Evolutionary conservation across 2,888 invertebrate genomes (phyloP), one percentile per base, ranked within the genome.

Genomic region (Machimus atricapillus): DNA sequence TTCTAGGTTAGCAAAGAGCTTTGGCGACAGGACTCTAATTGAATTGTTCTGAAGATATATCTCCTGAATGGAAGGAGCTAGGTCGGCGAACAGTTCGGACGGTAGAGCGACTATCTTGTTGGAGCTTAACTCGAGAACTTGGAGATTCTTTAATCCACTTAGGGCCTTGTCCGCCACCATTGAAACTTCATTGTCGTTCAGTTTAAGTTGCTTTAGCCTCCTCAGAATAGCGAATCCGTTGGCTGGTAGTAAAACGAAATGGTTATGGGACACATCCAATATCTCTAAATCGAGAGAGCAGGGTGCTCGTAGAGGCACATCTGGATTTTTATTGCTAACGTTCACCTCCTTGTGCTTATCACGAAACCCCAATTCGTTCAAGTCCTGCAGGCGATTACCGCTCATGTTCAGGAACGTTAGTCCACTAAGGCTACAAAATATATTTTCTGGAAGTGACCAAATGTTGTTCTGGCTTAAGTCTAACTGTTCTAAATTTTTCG

Each of bases 21-120:
- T 96, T 0, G 97, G 96, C 89, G 97, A 96, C 89, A 98, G 94
- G 76, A 96, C 96, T 91, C 96, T 96, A 90, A 98, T 96, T 31
- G 97, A 97, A 94, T 98, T 98, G 93, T 98, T 98, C 93, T 97
- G 97, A 91, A 98, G 93, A 93, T 97, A 96, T 91, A 98, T 95
- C 93, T 98, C 97, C 93, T 96, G 97, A 90, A 98, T 95, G 88
- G 96, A 95, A 89, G 95, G 95, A 85, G 95, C 94, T 90, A 95
- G 95, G 93, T 97, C 97, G 91, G 94, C 94, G 91, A 98, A 97
- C 89, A 98, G 93, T 91, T 96, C 96, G 89, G 96, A 95, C 74
- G 98, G 98, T 89, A 98, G 94, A 85, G 97, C 96, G 58, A 96
- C 96, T 89, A 98, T 95, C 94, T 97, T 96, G 93, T 98, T 98